Conservation (phyloP, 2,888 invertebrate genomes). For the Bursaphelenchus okinawaensis region DNA sequence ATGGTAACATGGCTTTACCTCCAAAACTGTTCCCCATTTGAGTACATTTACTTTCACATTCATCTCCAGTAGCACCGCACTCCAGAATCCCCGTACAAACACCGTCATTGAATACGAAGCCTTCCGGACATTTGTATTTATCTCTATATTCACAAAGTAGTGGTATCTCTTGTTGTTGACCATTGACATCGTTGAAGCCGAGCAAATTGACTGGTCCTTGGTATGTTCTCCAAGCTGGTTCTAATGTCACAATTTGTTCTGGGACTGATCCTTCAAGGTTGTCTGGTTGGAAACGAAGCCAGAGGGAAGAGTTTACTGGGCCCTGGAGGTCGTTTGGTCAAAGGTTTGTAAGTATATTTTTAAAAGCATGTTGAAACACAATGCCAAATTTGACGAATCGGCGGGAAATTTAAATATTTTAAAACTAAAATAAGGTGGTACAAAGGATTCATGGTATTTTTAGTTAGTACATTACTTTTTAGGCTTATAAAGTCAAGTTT, state of each 20-base stretch:
- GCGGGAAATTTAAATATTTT: no score
- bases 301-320: conserved; percentile 7
- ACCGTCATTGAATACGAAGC: background rate
- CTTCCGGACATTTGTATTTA: conserved; percentile 1
- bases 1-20: conserved; percentile 14
- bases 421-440: no score
- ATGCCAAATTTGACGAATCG: no score
- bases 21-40: background rate
- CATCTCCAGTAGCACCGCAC: background rate
- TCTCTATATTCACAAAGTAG: conserved; percentile 18
- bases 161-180: conserved; percentile 17
- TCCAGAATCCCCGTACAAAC: conserved; percentile 1
- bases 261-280: conserved; percentile 11
- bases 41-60: background rate
- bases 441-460: no score
- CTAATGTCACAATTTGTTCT: conserved; percentile 16
- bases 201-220: conserved; percentile 10
- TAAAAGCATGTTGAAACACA: no score
- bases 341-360: no score
- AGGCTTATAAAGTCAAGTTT: no score
- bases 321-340: conserved; percentile 2
- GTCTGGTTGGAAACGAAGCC: conserved; percentile 14
- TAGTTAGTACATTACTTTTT: no score
- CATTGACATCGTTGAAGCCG: conserved; percentile 21
- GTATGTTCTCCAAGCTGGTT: conserved; percentile 12